Evolutionary conservation across 92 coral and sea anemone species (phyloP).

Genomic region (Epizoanthus ramosus): DNA sequence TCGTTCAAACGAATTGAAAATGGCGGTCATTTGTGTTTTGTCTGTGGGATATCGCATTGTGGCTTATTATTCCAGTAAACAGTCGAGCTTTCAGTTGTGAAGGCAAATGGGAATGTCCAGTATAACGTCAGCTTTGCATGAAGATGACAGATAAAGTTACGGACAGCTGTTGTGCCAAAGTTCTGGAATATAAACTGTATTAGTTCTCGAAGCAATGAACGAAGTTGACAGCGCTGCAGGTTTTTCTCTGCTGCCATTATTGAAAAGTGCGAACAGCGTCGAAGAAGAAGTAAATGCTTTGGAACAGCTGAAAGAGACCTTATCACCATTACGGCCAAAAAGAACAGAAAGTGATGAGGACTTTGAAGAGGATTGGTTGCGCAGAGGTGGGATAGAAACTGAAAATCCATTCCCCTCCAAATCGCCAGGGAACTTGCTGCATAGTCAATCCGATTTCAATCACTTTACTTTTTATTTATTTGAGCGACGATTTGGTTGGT

Average conservation of each 20-base stretch:
- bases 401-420: conserved; percentile 83
- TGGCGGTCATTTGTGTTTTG: conserved; percentile 14
- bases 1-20: conserved; percentile 29
- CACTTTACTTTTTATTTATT: conserved; percentile 89
- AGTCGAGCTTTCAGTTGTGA: conserved; percentile 14
- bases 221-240: conserved; percentile 27
- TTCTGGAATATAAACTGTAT: conserved; percentile 3
- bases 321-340: conserved; percentile 38
- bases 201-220: not conserved
- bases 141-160: not conserved
- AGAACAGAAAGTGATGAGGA: conserved; percentile 62
- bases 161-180: not conserved
- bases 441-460: conserved; percentile 67
- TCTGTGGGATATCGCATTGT: conserved; percentile 24
- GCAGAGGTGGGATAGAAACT: conserved; percentile 57
- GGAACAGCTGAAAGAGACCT: conserved; percentile 65
- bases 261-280: conserved; percentile 59
- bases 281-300: conserved; percentile 84
- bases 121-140: not conserved
- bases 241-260: conserved; percentile 52
- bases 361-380: conserved; percentile 84
- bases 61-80: not conserved
- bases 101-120: not conserved
- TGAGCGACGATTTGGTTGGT: conserved; percentile 97
- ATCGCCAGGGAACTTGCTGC: conserved; percentile 68